Conservation (phyloP, 2,888 invertebrate species). For the Adineta ricciae region DNA sequence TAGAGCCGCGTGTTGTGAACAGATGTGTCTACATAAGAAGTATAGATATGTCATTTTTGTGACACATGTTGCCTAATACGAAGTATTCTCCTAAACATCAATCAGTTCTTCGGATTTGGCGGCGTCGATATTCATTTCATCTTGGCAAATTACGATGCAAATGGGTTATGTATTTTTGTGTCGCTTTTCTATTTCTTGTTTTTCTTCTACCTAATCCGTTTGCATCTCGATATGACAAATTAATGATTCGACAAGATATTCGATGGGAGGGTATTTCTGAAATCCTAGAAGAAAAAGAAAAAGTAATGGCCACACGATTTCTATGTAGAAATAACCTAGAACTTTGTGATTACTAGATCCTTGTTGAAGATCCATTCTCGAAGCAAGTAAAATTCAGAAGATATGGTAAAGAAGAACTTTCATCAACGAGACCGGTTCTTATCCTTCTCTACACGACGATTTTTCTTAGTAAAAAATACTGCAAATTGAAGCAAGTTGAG, state of each 20-base stretch:
- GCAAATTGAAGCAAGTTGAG: neutral
- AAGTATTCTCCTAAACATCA: neutral
- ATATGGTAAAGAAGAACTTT: neutral
- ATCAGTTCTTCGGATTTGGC: neutral
- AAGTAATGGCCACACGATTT: neutral
- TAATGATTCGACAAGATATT: neutral
- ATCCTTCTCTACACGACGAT: constrained; percentile 6
- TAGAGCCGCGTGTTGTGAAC: neutral
- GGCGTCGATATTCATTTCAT: neutral
- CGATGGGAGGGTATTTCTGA: neutral
- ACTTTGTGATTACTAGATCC: neutral
- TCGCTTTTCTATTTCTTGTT: neutral
- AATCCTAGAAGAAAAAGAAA: neutral
- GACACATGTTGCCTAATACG: neutral
- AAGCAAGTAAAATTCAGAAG: neutral
- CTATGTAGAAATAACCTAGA: neutral
- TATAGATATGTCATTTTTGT: neutral
- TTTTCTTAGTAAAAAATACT: neutral
- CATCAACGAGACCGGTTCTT: neutral
- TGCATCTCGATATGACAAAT: neutral
- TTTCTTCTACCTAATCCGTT: neutral
- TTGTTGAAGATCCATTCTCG: neutral
- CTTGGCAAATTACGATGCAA: neutral
- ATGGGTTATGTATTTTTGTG: neutral
- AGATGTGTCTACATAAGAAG: neutral